Base-by-base conservation (phyloP, 37 sponge, comb jelly and placozoan genomes). In the Halisarca cf. caerulea region DNA sequence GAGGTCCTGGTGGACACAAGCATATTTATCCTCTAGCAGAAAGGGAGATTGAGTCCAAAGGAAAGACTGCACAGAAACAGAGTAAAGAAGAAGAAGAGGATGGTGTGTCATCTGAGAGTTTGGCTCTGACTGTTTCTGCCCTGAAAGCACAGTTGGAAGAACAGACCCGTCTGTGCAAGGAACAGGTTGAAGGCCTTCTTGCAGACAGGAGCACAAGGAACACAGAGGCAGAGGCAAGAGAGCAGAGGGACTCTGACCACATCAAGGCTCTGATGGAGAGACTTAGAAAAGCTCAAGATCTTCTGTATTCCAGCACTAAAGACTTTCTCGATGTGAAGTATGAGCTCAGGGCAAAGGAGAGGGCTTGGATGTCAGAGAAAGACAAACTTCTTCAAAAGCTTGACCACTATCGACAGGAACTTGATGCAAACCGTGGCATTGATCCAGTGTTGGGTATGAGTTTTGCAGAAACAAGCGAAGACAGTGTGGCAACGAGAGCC, bases 311-410 rank as follows among this genome's bases (percentile, higher is more conserved):
- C 43, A 97, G 99, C 85, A 97, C 97, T 3, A 97, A 97, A 69
- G 99, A 99, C 68, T 99, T 88, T 69, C 83, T 99, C 51, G 90
- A 94, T 21, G 73, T 99, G 44, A 99, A 99, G 80, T 99, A 99
- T 47, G 91, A 93, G 38, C 80, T 85, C 20, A 80, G 94, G 60
- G 93, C 92, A 2, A 85, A 83, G 43, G 99, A 99, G 82, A 84
- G 99, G 58, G 71, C 66, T 18, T 95, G 95, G 92, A 97, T 96
- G 86, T 81, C 82, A 40, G 97, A 99, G 55, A 97, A 89, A 70
- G 97, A 97, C 39, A 59, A 86, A 28, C 81, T 99, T n/a, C 80
- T 99, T 0, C 85, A 83, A 36, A 84, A 95, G 32, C 69, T 97
- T 62, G 99, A 99, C 60, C 61, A 86, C 28, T 82, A 75, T 30